Conservation (phyloP, 2,888 invertebrate genomes). For the Leucophora obtusa region DNA sequence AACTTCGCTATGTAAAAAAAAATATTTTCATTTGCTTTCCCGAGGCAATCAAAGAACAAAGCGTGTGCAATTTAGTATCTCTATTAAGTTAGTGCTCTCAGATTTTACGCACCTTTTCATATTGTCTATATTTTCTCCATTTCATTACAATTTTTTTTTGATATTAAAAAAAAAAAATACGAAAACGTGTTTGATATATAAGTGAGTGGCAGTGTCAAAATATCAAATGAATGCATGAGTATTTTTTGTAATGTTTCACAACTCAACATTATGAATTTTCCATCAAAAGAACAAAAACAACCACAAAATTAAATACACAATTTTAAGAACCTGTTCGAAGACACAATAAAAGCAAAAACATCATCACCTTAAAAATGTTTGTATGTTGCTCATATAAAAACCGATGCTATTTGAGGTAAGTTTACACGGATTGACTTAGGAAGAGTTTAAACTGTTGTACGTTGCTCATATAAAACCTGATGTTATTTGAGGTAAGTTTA, state of each 20-base stretch:
- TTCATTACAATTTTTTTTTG: background rate
- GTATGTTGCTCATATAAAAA: background rate
- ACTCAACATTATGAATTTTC: background rate
- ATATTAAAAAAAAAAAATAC: too few relatives aligned
- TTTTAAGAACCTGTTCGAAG: background rate
- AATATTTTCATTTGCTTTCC: too few relatives aligned
- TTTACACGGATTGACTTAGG: background rate
- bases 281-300: background rate
- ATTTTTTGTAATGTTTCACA: background rate
- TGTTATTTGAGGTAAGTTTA: background rate
- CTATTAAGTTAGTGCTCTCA: too few relatives aligned
- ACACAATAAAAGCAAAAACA: background rate
- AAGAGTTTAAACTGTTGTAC: background rate
- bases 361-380: background rate
- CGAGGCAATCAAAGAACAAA: too few relatives aligned
- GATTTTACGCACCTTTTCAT: background rate
- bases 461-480: too few relatives aligned
- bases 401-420: background rate
- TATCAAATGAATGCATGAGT: constrained; percentile 16
- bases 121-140: background rate
- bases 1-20: too few relatives aligned
- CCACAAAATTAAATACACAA: background rate
- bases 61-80: too few relatives aligned
- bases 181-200: constrained; percentile 25
- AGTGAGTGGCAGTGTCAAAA: constrained; percentile 13